A percentile compares a stretch with the other conserved stretches of the same genome.
phyloP scores from a whole-genome alignment of 2,888 invertebrate genomes.

The Sinohyriopsis cumingii region DNA sequence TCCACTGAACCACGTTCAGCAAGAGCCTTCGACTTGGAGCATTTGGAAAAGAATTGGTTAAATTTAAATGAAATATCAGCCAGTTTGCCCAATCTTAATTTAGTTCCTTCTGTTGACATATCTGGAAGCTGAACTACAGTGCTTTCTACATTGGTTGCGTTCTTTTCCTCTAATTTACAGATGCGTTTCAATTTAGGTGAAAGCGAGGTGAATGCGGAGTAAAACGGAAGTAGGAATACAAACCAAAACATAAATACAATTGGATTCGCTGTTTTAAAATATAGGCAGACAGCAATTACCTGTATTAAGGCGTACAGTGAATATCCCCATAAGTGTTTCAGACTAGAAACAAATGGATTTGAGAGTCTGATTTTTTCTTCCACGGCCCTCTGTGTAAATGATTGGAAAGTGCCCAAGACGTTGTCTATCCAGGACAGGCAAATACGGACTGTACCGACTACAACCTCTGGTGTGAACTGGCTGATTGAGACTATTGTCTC shows the following conservation, averaged over 20 bases:
- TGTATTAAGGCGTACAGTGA: conserved; percentile 45
- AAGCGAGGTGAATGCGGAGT: conserved; percentile 59
- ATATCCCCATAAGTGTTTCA: conserved; percentile 63
- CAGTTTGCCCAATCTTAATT: no score
- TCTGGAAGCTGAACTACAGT: no score
- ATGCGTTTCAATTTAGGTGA: conserved; percentile 32
- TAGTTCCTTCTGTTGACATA: no score
- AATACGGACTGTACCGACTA: conserved; percentile 61
- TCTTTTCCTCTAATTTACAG: no score
- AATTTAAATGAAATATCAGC: no score
- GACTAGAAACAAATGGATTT: conserved; percentile 59
- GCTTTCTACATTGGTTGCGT: no score
- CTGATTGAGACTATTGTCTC: conserved; percentile 60
- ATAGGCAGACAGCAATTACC: conserved; percentile 46
- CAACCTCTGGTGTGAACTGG: conserved; percentile 64
- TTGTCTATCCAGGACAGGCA: conserved; percentile 57
- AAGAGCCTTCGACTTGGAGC: no score
- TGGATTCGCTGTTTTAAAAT: conserved; percentile 42
- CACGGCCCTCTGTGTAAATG: conserved; percentile 62
- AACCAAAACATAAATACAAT: conserved; percentile 53
- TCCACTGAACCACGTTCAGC: no score
- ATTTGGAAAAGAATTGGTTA: no score
- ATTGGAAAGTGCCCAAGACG: conserved; percentile 52
- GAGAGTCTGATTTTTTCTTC: conserved; percentile 60
- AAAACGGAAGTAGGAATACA: conserved; percentile 53